These are phyloP conservation scores for Stictocephala bisonia DNA, from an alignment of 2,888 invertebrate genomes.

Conservation along the genomic window DNA sequence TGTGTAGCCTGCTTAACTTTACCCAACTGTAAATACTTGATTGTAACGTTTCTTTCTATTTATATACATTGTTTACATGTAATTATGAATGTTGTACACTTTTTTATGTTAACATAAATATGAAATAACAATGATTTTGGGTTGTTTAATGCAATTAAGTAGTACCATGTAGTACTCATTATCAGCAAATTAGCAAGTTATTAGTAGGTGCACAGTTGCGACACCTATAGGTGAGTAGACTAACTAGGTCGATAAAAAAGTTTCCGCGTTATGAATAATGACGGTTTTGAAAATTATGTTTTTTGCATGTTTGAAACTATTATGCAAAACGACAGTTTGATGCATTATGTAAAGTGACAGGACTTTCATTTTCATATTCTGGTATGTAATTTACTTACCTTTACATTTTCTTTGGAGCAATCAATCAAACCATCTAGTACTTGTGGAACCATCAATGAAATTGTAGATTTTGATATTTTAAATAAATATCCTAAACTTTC, in stretches of 20 bases:
- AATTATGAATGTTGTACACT: slow-evolving; percentile 38
- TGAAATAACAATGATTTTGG: slow-evolving; percentile 13
- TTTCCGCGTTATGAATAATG: slow-evolving; percentile 13
- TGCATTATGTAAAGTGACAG: slow-evolving; percentile 10
- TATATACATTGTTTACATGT: slow-evolving; percentile 34
- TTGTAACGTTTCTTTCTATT: slow-evolving; percentile 24
- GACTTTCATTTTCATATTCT: slow-evolving; percentile 22
- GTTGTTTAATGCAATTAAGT: slow-evolving; percentile 4
- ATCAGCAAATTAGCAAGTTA: slow-evolving; percentile 4
- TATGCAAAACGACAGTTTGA: slow-evolving; percentile 13
- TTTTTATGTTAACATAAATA: slow-evolving; percentile 1
- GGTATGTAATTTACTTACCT: slow-evolving; percentile 35
- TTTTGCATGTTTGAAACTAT: slow-evolving; percentile 5
- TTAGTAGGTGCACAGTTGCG: slow-evolving; percentile 7
- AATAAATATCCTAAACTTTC: slow-evolving; percentile 27
- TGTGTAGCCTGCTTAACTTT: slow-evolving; percentile 19
- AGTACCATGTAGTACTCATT: slow-evolving; percentile 13
- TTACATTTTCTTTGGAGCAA: slow-evolving; percentile 20
- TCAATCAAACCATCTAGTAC: slow-evolving; percentile 21
- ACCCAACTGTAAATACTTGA: slow-evolving; percentile 19
- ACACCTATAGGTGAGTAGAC: slow-evolving; percentile 8
- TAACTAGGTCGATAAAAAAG: slow-evolving; percentile 9
- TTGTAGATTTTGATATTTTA: slow-evolving; percentile 24
- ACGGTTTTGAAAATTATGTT: slow-evolving; percentile 13
- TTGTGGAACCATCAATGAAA: slow-evolving; percentile 33